Evolutionary conservation across 2,888 invertebrate genomes (phyloP), one percentile per base, ranked within the genome.

Genomic region (Biston betularia): DNA sequence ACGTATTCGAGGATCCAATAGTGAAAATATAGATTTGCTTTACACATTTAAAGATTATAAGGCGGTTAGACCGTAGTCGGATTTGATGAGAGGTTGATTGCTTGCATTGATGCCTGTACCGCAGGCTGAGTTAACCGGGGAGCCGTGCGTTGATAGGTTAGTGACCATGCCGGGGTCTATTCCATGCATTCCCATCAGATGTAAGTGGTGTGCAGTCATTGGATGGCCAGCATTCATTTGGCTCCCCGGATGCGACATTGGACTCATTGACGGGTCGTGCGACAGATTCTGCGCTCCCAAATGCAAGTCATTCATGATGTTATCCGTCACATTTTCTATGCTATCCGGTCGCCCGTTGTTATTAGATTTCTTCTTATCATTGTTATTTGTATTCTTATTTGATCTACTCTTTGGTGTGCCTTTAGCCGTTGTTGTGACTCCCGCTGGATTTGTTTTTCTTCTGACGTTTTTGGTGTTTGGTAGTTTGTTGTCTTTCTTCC

Each of bases 21-120:
- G 84, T 87, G 87, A 92, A 93, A 84, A 92, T 91, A 93, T 89
- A 89, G 83, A 80, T 84, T 78, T 86, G 86, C 83, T 90, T 87
- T 89, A 91, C 83, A 90, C 81, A 80, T 87, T 84, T 89, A 88
- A 84, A 80, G 90, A 93, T 93, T 93, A 93, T 93, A 93, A 93
- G 92, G 97, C 96, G 86, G 97, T 98, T 81, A 98, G 95, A 88
- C 97, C 98, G 86, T 98, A 98, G 92, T 98, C 97, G 78, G 97
- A 97, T 92, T 97, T 97, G 82, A 97, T 97, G 82, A 96, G 94
- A 71, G 95, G 93, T 75, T 95, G 94, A 75, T 82, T 89, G 55
- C 80, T 77, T 49, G 92, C 84, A 65, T 80, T 84, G 66, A 93
- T 85, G 46, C 92, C 92, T 7, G 90, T 89, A 34, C 94, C 94